These are phyloP conservation scores for Pseudorhiza aurosa DNA, from an alignment of 30 jellyfish, hydroid and myxozoan genomes.

Conservation along the genomic window DNA sequence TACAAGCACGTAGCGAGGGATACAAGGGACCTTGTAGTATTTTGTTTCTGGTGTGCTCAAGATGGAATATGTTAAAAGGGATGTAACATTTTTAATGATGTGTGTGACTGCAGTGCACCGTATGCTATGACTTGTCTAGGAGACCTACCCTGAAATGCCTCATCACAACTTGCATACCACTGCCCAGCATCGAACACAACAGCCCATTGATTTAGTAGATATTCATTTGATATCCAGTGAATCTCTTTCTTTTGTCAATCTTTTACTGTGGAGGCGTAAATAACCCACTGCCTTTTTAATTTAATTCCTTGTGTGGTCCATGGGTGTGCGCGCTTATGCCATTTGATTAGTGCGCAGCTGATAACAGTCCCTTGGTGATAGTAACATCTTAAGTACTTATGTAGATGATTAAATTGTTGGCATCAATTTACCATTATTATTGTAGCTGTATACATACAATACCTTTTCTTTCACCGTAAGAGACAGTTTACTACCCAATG, in stretches of 20 bases:
- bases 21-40: too few relatives aligned
- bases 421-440: too few relatives aligned
- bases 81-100: background rate
- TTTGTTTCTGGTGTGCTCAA: too few relatives aligned
- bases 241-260: background rate
- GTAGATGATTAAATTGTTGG: too few relatives aligned
- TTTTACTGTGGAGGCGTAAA: background rate
- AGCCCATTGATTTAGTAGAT: background rate
- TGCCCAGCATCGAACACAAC: constrained; percentile 2
- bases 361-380: too few relatives aligned
- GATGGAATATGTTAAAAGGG: too few relatives aligned
- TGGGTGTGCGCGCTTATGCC: background rate
- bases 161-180: constrained; percentile 1
- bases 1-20: too few relatives aligned
- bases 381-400: too few relatives aligned
- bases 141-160: background rate
- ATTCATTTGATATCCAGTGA: background rate
- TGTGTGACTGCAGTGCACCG: constrained; percentile 3
- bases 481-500: background rate
- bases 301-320: background rate
- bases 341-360: background rate
- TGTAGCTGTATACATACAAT: background rate
- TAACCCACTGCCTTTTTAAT: background rate
- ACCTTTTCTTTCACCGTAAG: background rate
- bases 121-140: background rate